These are phyloP conservation scores for Podargus strigoides DNA, from an alignment of 2,797 vertebrate species.

Conservation along the genomic window DNA sequence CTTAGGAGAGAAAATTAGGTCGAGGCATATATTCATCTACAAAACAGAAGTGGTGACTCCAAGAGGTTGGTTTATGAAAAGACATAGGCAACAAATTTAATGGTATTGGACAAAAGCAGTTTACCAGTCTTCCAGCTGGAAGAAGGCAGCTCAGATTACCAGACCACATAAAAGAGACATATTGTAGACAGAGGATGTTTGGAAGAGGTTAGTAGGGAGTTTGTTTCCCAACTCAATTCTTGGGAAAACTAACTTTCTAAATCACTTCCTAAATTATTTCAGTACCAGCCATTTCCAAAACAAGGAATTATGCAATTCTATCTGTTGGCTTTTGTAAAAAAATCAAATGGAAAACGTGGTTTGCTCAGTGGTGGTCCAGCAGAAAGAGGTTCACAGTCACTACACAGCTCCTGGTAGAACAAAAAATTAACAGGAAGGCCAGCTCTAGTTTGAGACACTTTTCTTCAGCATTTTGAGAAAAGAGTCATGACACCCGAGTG, in stretches of 20 bases:
- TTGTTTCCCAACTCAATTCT: conserved; percentile 7
- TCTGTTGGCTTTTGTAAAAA: conserved; percentile 23
- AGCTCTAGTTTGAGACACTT: background rate
- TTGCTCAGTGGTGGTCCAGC: background rate
- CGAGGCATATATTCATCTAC: background rate
- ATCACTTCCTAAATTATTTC: background rate
- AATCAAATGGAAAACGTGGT: background rate
- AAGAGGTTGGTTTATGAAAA: conserved; percentile 39
- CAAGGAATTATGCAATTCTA: conserved; percentile 19
- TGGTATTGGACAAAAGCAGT: conserved; percentile 7
- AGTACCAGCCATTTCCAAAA: background rate
- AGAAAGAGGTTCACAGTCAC: background rate
- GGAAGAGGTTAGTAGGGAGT: conserved; percentile 20
- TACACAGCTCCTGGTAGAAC: background rate
- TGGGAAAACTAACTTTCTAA: conserved; percentile 9
- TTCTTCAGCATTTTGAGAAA: background rate
- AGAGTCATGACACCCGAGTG: background rate
- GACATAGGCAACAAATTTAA: background rate
- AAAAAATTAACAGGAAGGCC: background rate
- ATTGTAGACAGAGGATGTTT: conserved; percentile 33
- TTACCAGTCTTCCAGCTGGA: conserved; percentile 54
- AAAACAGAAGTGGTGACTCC: conserved; percentile 5
- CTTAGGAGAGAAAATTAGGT: background rate
- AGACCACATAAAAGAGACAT: conserved; percentile 1
- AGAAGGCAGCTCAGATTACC: conserved; percentile 16